phyloP scores from a whole-genome alignment of 2,113 vertebrate genomes.

The Brevimyrus niger region DNA sequence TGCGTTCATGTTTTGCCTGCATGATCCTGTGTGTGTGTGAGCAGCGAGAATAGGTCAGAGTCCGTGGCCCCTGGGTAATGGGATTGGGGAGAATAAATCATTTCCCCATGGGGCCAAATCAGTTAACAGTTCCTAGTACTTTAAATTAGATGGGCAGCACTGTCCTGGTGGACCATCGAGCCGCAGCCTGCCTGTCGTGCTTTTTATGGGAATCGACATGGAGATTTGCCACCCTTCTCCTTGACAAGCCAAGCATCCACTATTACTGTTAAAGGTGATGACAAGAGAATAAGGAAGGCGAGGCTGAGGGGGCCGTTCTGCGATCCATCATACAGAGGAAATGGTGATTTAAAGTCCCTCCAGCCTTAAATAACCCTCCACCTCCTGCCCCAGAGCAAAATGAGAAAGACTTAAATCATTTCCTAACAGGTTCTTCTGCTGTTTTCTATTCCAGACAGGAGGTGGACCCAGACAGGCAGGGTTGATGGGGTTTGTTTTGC shows the following conservation, averaged over 20 bases:
- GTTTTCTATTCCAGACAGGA: neutral
- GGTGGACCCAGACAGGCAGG: constrained; percentile 2
- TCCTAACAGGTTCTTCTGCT: neutral
- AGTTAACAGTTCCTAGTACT: constrained; percentile 12
- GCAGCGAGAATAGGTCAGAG: neutral
- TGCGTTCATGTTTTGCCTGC: neutral
- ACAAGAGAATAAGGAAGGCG: neutral
- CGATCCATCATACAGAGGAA: neutral
- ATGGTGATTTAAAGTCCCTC: neutral
- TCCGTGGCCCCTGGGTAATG: neutral
- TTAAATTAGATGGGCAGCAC: constrained; percentile 11
- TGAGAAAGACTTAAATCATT: neutral
- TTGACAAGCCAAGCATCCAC: neutral
- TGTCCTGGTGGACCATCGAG: neutral
- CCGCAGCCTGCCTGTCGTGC: neutral
- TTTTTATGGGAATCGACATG: neutral
- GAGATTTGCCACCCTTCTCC: neutral
- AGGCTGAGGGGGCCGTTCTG: neutral
- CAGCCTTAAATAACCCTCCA: neutral
- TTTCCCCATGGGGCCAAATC: neutral
- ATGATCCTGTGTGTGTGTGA: neutral
- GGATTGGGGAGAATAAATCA: constrained; percentile 16
- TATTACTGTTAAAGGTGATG: neutral
- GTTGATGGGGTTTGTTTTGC: neutral
- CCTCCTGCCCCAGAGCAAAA: neutral